phyloP scores from a whole-genome alignment of 2,797 vertebrate species.

The Cuniculus paca region DNA sequence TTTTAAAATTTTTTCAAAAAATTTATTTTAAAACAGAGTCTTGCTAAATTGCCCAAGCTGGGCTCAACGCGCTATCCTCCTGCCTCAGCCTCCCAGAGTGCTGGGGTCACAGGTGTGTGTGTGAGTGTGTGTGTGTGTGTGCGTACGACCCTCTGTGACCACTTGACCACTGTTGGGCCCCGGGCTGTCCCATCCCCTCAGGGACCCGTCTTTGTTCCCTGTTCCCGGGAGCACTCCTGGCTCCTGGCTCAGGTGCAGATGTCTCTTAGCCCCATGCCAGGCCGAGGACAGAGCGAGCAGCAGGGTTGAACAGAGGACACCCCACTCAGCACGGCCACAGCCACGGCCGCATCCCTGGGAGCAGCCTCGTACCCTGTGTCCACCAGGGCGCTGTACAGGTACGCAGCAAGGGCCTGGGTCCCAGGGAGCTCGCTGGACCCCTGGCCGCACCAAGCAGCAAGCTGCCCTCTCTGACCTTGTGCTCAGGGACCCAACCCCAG shows the following conservation, averaged over 20 bases:
- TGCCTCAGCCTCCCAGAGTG: not conserved
- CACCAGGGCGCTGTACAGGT: not conserved
- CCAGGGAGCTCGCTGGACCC: not conserved
- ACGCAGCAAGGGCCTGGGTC: not conserved
- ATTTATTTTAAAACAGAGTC: not conserved
- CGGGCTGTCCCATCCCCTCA: not conserved
- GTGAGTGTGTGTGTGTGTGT: too few species aligned
- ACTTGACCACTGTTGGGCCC: not conserved
- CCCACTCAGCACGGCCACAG: not conserved
- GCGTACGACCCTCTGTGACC: not conserved
- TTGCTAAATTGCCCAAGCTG: not conserved
- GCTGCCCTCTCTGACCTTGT: not conserved
- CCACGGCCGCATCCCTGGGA: not conserved
- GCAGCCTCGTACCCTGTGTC: not conserved
- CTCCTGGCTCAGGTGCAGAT: not conserved
- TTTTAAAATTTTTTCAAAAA: not conserved
- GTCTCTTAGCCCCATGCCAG: not conserved
- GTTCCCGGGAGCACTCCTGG: not conserved
- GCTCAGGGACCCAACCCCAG: not conserved
- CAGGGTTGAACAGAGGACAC: not conserved
- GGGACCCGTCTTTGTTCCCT: slow-evolving; percentile 74
- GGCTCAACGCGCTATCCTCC: not conserved
- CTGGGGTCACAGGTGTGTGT: not conserved
- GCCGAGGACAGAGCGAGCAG: not conserved
- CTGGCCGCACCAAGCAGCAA: not conserved